These are phyloP conservation scores for Stenodema calcarata DNA, from an alignment of 2,888 invertebrate species.

Conservation along the genomic window DNA sequence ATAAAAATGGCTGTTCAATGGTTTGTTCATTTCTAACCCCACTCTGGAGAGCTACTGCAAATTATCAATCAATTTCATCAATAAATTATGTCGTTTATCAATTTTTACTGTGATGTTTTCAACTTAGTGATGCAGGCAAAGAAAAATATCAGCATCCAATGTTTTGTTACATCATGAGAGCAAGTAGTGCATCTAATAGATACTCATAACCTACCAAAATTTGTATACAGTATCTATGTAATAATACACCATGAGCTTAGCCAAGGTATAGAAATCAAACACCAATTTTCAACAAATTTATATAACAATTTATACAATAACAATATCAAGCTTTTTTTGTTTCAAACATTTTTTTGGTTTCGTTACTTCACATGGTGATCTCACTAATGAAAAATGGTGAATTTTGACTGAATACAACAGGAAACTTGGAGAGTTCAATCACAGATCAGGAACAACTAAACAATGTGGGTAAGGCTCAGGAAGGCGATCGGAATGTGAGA, in stretches of 20 bases:
- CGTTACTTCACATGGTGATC: not conserved
- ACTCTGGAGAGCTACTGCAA: no score
- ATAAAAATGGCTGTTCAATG: no score
- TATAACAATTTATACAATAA: not conserved
- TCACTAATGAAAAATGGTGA: not conserved
- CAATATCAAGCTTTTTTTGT: not conserved
- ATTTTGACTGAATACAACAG: not conserved
- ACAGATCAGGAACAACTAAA: not conserved
- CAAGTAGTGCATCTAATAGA: no score
- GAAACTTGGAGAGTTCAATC: conserved; percentile 1
- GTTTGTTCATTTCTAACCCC: not conserved
- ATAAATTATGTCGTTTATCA: no score
- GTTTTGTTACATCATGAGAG: no score
- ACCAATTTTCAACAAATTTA: not conserved
- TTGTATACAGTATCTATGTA: no score
- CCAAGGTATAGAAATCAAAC: not conserved
- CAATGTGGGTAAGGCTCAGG: not conserved
- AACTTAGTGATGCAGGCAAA: no score
- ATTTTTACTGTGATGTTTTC: no score
- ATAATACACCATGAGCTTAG: no score
- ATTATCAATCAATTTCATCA: no score
- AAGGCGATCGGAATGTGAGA: not conserved
- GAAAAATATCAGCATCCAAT: no score
- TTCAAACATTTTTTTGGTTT: not conserved
- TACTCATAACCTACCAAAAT: no score